These are phyloP conservation scores for Pemphigus obesinymphae DNA, from an alignment of 1,140 invertebrate species.

Conservation along the genomic window DNA sequence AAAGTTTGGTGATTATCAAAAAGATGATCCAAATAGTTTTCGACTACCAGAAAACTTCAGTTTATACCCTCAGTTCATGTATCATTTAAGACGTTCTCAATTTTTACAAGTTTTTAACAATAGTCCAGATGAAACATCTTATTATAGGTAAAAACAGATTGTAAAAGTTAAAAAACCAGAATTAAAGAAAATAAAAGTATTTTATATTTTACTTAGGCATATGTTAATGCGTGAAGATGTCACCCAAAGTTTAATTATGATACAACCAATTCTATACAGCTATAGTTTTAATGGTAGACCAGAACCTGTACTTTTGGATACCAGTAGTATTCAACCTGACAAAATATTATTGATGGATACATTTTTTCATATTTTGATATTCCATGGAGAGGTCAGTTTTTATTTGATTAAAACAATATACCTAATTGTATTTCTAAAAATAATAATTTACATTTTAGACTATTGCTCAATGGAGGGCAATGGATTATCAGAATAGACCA, in stretches of 20 bases:
- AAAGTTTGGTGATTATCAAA: slow-evolving; percentile 97
- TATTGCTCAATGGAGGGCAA: slow-evolving; percentile 92
- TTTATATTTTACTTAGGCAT: slow-evolving; percentile 62
- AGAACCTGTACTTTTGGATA: slow-evolving; percentile 94
- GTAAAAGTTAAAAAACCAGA: no score
- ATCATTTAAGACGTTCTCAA: slow-evolving; percentile 94
- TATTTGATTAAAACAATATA: neutral
- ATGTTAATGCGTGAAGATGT: slow-evolving; percentile 96
- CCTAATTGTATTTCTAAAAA: neutral
- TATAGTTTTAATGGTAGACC: slow-evolving; percentile 97
- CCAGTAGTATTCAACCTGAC: slow-evolving; percentile 94
- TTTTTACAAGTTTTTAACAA: slow-evolving; percentile 99
- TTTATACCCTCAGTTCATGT: slow-evolving; percentile 99
- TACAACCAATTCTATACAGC: slow-evolving; percentile 97
- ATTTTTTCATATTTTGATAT: slow-evolving; percentile 99
- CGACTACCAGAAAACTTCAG: slow-evolving; percentile 93
- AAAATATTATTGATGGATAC: slow-evolving; percentile 98
- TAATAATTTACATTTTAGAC: slow-evolving; percentile 59
- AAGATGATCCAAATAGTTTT: slow-evolving; percentile 96
- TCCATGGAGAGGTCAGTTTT: slow-evolving; percentile 85
- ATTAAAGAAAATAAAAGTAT: slow-evolving; percentile 42
- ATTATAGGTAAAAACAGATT: slow-evolving; percentile 73
- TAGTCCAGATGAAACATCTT: slow-evolving; percentile 99
- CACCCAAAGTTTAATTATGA: slow-evolving; percentile 97
- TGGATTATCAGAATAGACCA: slow-evolving; percentile 91